Percentiles rank a stretch among this genome's conserved stretches.
Conservation (phyloP, 2,113 vertebrate species). For the Bostrychus sinensis region DNA sequence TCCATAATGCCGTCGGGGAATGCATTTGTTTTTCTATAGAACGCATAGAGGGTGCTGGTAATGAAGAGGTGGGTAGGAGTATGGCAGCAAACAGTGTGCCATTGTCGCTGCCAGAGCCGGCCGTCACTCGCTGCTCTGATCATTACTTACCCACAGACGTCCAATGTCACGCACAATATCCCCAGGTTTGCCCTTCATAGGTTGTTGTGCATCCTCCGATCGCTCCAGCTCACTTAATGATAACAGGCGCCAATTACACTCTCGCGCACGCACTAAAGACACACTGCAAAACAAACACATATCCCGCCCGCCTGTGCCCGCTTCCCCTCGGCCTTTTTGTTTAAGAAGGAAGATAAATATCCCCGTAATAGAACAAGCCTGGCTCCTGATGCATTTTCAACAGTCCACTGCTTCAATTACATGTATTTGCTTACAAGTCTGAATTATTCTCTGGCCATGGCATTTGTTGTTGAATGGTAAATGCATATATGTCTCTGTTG, state of each 20-base stretch:
- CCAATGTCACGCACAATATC: constrained; percentile 70
- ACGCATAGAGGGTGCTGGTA: constrained; percentile 36
- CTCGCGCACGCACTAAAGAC: constrained; percentile 32
- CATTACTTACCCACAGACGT: constrained; percentile 67
- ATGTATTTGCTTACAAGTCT: constrained; percentile 79
- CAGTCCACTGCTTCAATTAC: constrained; percentile 79
- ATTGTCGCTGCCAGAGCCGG: constrained; percentile 45
- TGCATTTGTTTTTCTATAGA: constrained; percentile 19
- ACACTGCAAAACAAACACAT: constrained; percentile 53
- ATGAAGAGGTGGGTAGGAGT: constrained; percentile 56
- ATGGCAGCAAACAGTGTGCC: constrained; percentile 58
- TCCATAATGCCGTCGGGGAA: too few species aligned
- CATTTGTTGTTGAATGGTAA: constrained; percentile 72
- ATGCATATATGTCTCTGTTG: constrained; percentile 67
- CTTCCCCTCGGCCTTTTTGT: constrained; percentile 68
- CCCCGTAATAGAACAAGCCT: constrained; percentile 70
- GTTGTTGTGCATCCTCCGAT: constrained; percentile 66
- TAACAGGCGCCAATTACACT: constrained; percentile 68
- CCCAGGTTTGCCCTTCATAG: constrained; percentile 75
- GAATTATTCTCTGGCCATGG: constrained; percentile 73
- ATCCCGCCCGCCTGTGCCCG: constrained; percentile 31
- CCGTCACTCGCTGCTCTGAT: constrained; percentile 59
- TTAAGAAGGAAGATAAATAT: constrained; percentile 79
- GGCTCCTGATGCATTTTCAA: constrained; percentile 77
- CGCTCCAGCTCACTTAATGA: constrained; percentile 61